Evolutionary conservation across 2,113 vertebrate genomes (phyloP).

Genomic region (Cheirogaleus medius): DNA sequence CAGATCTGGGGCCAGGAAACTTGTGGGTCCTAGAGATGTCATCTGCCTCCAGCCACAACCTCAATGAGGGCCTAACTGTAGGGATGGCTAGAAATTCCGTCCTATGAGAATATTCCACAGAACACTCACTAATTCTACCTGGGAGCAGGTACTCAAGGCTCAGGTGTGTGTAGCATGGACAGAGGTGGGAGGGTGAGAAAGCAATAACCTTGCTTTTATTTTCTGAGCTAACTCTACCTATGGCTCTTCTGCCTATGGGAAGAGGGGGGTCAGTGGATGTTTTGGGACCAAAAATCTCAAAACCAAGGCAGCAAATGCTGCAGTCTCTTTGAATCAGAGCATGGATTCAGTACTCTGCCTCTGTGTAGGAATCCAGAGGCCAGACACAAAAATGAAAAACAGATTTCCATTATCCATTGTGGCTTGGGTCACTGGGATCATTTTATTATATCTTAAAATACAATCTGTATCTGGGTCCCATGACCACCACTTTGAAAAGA

Average conservation of each 20-base stretch:
- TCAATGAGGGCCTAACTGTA: background rate
- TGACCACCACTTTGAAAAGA: background rate
- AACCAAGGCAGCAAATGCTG: background rate
- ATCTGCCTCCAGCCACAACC: background rate
- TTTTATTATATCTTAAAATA: background rate
- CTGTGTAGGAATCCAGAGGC: background rate
- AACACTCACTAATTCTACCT: background rate
- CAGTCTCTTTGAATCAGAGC: background rate
- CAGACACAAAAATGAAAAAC: background rate
- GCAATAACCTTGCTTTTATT: background rate
- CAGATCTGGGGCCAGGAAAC: background rate
- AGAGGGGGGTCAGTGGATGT: background rate
- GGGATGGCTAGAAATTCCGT: background rate
- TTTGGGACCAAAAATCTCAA: background rate
- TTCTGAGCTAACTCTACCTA: background rate
- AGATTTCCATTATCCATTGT: background rate
- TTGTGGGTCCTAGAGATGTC: background rate
- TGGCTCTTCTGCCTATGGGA: background rate
- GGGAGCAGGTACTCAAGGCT: background rate
- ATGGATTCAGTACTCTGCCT: background rate
- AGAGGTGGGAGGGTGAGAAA: background rate
- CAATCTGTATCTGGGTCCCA: background rate
- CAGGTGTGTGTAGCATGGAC: background rate
- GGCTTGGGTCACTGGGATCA: background rate
- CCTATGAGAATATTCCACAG: background rate